Evolutionary conservation across 2,797 vertebrate species (phyloP).

Genomic region (Chanos chanos): DNA sequence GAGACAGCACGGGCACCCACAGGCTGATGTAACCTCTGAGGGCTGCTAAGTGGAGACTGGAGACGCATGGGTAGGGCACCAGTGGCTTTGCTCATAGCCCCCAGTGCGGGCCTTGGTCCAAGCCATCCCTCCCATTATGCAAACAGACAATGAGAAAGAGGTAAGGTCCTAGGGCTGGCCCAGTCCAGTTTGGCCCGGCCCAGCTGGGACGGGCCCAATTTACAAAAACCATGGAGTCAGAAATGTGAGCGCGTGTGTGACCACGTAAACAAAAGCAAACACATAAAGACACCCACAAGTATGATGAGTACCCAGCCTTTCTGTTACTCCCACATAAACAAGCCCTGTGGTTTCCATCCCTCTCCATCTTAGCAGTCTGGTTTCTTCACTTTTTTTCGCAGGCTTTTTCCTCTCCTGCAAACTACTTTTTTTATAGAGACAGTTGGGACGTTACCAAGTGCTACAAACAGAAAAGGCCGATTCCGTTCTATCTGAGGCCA

Average conservation of each 20-base stretch:
- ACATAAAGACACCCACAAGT: conserved; percentile 45
- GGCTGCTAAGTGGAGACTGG: conserved; percentile 57
- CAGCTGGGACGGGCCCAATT: too few relatives aligned
- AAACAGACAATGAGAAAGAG: conserved; percentile 50
- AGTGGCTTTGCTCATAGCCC: conserved; percentile 69
- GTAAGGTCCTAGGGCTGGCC: conserved; percentile 60
- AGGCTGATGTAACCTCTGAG: conserved; percentile 64
- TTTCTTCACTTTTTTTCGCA: conserved; percentile 29
- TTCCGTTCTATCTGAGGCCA: too few relatives aligned
- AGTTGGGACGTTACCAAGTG: too few relatives aligned
- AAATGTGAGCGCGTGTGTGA: not conserved
- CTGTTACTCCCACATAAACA: conserved; percentile 46
- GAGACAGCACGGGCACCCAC: conserved; percentile 46
- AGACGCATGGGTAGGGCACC: conserved; percentile 59
- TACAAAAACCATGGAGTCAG: conserved; percentile 30
- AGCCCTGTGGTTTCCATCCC: conserved; percentile 38
- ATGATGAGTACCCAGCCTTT: conserved; percentile 38
- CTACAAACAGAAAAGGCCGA: too few relatives aligned
- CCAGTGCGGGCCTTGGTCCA: conserved; percentile 75
- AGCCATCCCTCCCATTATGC: conserved; percentile 68
- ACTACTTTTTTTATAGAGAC: not conserved
- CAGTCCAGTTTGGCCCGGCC: too few relatives aligned
- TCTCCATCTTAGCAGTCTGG: conserved; percentile 16
- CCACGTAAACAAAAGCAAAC: conserved; percentile 37
- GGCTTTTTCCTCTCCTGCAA: conserved; percentile 20